Conservation (phyloP, 1,140 invertebrate species). For the Aethina tumida region DNA sequence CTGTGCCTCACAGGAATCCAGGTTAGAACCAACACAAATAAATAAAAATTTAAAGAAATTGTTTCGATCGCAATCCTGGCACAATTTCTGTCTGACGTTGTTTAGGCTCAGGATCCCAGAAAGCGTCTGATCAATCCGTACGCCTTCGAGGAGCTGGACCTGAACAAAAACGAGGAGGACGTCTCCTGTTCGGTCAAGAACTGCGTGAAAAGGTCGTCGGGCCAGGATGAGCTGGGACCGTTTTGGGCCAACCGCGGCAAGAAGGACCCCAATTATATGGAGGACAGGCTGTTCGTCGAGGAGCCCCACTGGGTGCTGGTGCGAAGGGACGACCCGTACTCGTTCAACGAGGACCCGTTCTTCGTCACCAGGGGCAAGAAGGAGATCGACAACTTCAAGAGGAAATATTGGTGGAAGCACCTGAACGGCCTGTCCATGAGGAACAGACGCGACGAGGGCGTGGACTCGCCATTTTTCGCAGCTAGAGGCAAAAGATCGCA, state of each 20-base stretch:
- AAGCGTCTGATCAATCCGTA: constrained; percentile 11
- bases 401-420: too few relatives aligned
- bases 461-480: constrained; percentile 19
- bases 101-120: constrained; percentile 24
- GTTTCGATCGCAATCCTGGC: too few relatives aligned
- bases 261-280: constrained; percentile 20
- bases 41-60: too few relatives aligned
- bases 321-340: constrained; percentile 13
- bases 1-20: too few relatives aligned
- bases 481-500: constrained; percentile 20
- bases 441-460: constrained; percentile 12
- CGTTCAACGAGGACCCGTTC: constrained; percentile 18
- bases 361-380: constrained; percentile 26
- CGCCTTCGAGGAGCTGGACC: constrained; percentile 8
- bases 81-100: too few relatives aligned
- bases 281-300: constrained; percentile 21
- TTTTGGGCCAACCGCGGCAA: constrained; percentile 35
- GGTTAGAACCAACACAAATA: too few relatives aligned
- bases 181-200: constrained; percentile 11
- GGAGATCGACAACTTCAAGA: constrained; percentile 6
- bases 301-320: constrained; percentile 28
- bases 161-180: constrained; percentile 9
- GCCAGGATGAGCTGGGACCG: constrained; percentile 25
- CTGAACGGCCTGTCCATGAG: constrained; percentile 5
- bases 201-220: constrained; percentile 18